These are phyloP conservation scores for Australoheros facetus DNA, from an alignment of 2,797 vertebrate species.

Conservation along the genomic window DNA sequence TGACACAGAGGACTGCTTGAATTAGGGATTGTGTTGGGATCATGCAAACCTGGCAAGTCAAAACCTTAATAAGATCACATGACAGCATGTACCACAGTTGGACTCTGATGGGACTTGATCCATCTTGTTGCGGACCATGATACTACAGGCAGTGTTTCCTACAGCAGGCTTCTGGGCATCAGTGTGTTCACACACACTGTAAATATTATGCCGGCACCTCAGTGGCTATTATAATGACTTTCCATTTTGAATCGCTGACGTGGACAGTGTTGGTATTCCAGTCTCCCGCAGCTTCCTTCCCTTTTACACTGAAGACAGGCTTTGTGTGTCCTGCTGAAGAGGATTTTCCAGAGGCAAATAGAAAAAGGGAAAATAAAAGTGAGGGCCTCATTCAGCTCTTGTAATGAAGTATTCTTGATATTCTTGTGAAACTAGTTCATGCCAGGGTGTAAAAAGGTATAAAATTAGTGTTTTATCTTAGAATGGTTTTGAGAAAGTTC, in stretches of 20 bases:
- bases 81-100: neutral
- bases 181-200: conserved; percentile 47
- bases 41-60: conserved; percentile 1
- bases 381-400: conserved; percentile 26
- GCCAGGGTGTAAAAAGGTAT: conserved; percentile 10
- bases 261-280: conserved; percentile 47
- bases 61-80: conserved; percentile 31
- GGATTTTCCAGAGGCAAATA: conserved; percentile 62
- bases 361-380: conserved; percentile 23
- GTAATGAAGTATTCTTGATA: conserved; percentile 19
- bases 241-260: conserved; percentile 59
- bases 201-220: conserved; percentile 57
- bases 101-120: conserved; percentile 18
- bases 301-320: conserved; percentile 56
- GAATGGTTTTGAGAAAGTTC: neutral
- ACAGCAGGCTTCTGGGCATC: conserved; percentile 17
- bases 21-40: neutral
- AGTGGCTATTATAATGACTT: conserved; percentile 58
- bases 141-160: conserved; percentile 35
- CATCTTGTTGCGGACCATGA: neutral
- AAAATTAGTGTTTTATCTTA: neutral
- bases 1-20: conserved; percentile 1
- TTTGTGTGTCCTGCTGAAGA: conserved; percentile 59
- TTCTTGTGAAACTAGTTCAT: conserved; percentile 30
- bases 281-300: conserved; percentile 62